Evolutionary conservation across 2,888 invertebrate species (phyloP).

Genomic region (Empis stercorea): DNA sequence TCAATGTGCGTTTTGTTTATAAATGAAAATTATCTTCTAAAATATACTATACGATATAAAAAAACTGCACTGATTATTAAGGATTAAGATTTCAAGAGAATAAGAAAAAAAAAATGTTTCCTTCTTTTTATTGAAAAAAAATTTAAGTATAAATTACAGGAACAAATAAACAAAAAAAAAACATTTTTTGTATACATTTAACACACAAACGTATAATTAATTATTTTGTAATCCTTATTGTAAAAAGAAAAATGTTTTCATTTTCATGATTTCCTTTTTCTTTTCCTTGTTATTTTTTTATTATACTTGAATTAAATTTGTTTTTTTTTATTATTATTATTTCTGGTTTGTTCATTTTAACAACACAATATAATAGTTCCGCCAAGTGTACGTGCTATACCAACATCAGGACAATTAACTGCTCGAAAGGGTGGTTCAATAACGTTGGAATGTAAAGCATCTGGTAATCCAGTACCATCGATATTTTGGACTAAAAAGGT

Average conservation of each 20-base stretch:
- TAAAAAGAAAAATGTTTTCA: too few species aligned
- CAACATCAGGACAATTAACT: conserved; percentile 50
- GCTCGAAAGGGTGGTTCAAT: conserved; percentile 54
- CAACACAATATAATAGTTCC: conserved; percentile 38
- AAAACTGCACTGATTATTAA: too few species aligned
- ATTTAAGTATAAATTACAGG: too few species aligned
- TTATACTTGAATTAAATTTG: neutral
- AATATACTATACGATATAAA: too few species aligned
- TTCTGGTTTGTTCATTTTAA: too few species aligned
- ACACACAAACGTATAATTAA: neutral
- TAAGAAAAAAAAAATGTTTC: too few species aligned
- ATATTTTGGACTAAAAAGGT: conserved; percentile 50
- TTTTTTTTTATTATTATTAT: neutral
- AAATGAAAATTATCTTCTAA: too few species aligned
- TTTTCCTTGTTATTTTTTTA: neutral
- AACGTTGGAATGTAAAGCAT: conserved; percentile 54
- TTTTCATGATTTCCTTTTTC: neutral
- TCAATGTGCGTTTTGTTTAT: too few species aligned
- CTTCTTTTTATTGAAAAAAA: too few species aligned
- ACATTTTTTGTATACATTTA: too few species aligned
- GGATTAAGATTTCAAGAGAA: too few species aligned
- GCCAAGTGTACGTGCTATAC: conserved; percentile 52
- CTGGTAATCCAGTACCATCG: conserved; percentile 58
- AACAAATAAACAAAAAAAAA: too few species aligned
- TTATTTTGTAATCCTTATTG: neutral